Conservation (phyloP, 2,113 vertebrate genomes). For the Embiotoca jacksoni region DNA sequence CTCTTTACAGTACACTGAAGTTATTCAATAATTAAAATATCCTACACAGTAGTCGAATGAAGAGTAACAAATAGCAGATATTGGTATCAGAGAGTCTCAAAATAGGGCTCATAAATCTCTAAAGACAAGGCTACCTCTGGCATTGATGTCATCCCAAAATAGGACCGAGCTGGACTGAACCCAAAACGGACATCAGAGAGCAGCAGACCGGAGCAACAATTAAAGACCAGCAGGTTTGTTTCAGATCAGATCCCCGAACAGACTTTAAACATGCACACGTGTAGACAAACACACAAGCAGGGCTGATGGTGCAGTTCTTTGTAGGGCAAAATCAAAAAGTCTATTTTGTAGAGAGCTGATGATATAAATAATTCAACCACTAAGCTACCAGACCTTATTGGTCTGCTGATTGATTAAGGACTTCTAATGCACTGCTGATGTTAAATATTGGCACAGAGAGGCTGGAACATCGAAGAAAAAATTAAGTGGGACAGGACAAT, state of each 20-base stretch:
- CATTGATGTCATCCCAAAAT: slow-evolving; percentile 71
- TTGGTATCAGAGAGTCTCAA: slow-evolving; percentile 38
- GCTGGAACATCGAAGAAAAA: too few species aligned
- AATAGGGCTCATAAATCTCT: slow-evolving; percentile 49
- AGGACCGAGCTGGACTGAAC: slow-evolving; percentile 47
- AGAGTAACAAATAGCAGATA: slow-evolving; percentile 61
- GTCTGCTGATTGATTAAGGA: slow-evolving; percentile 14
- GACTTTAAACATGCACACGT: slow-evolving; percentile 14
- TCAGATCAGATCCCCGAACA: slow-evolving; percentile 19
- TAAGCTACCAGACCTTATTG: neutral
- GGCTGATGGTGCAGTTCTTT: neutral
- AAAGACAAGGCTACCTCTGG: slow-evolving; percentile 49
- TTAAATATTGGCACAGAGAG: neutral
- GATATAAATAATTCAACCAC: slow-evolving; percentile 52
- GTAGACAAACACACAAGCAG: slow-evolving; percentile 4
- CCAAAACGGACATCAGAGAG: slow-evolving; percentile 46
- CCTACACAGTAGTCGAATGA: slow-evolving; percentile 11
- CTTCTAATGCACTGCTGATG: slow-evolving; percentile 19
- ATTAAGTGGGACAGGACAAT: too few species aligned
- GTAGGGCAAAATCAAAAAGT: neutral
- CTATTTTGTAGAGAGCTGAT: slow-evolving; percentile 25
- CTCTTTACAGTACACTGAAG: slow-evolving; percentile 15
- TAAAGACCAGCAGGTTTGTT: slow-evolving; percentile 25
- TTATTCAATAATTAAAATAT: slow-evolving; percentile 29
- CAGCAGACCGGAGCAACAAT: slow-evolving; percentile 24